Conservation (phyloP, 2,797 vertebrate genomes). For the Enteromius mattozi region DNA sequence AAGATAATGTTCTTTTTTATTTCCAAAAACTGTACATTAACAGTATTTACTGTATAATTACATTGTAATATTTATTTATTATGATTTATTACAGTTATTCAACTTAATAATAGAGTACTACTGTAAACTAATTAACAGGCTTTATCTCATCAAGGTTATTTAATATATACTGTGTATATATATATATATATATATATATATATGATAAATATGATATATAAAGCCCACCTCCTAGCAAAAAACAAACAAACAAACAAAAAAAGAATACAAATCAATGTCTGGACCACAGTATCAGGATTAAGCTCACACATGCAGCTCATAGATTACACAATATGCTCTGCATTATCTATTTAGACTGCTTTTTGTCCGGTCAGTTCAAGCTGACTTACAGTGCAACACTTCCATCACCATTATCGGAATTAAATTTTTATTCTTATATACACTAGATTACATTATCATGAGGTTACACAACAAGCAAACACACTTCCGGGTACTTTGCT, state of each 20-base stretch:
- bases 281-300: neutral
- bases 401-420: conserved; percentile 17
- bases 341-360: neutral
- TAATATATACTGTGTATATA: too few species aligned
- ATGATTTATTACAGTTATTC: neutral
- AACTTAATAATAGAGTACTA: neutral
- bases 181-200: too few species aligned
- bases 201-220: too few species aligned
- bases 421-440: neutral
- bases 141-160: neutral
- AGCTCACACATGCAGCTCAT: neutral
- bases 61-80: neutral
- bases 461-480: neutral
- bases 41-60: neutral
- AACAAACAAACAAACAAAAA: too few species aligned
- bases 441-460: neutral
- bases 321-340: conserved; percentile 2
- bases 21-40: neutral
- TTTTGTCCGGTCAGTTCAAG: conserved; percentile 2
- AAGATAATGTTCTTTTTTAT: neutral
- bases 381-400: conserved; percentile 7
- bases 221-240: too few species aligned
- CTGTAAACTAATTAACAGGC: neutral
- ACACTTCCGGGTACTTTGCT: neutral
- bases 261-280: neutral